A percentile compares a stretch with the other conserved stretches of the same genome.
Evolutionary conservation across 2,797 vertebrate genomes (phyloP).

Genomic region (Chloroceryle amazona): DNA sequence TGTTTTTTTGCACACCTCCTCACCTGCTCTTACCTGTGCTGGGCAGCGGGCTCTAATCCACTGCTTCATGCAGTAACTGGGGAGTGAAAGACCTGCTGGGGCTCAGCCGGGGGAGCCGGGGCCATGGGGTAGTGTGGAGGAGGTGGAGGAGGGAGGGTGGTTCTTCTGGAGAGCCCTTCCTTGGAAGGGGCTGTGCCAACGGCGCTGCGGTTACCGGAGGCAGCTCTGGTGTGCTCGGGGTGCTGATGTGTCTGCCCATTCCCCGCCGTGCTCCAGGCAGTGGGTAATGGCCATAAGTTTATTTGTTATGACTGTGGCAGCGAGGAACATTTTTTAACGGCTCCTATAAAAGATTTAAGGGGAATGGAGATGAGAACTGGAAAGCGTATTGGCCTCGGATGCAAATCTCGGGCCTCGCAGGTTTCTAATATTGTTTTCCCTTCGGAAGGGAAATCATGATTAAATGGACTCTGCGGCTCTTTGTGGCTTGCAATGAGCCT

Average conservation of each 20-base stretch:
- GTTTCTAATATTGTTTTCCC: background rate
- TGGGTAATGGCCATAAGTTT: background rate
- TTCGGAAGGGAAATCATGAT: background rate
- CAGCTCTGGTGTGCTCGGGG: background rate
- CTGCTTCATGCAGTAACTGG: fast-evolving
- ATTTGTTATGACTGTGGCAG: background rate
- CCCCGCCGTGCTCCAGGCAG: background rate
- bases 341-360: background rate
- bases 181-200: background rate
- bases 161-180: background rate
- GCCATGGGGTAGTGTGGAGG: fast-evolving
- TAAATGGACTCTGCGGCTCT: background rate
- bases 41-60: background rate
- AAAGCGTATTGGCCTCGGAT: background rate
- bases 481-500: background rate
- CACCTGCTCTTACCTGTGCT: too few species aligned
- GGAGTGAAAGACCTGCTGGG: background rate
- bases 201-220: background rate
- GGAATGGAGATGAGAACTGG: background rate
- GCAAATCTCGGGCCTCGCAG: background rate
- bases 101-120: fast-evolving
- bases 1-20: too few species aligned
- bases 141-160: background rate
- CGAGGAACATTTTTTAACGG: background rate
- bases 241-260: background rate